Evolutionary conservation across 2,797 vertebrate species (phyloP), one percentile per base, ranked within the genome.

Genomic region (Pipistrellus nathusii): DNA sequence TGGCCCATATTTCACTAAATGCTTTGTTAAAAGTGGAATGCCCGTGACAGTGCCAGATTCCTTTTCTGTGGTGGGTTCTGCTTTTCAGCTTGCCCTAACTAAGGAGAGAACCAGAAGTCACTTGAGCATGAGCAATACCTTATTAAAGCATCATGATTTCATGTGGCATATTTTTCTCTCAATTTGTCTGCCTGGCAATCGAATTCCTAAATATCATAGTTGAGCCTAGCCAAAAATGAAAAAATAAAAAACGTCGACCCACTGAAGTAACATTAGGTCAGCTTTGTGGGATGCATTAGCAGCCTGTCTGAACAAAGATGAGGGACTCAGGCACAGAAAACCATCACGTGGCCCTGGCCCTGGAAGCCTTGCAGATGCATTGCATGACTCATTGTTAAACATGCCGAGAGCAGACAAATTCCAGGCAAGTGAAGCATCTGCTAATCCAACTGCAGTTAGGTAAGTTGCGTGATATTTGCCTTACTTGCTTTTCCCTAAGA

Each of bases 321-420:
- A 87, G 92, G 35, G 30, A 53, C 85, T 95, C 69, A 92, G 91
- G 87, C 78, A 25, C 95, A 97, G 96, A 97, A 97, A 97, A 57
- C 85, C 94, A 89, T 97, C 96, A 94, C 88, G 91, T 97, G 72
- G 96, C 96, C 93, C 87, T 66, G 85, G 87, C 94, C 95, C 94
- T 97, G 91, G 80, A 88, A 81, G 72, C 85, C 85, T 96, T 75
- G 32, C 97, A 98, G 97, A 97, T 20, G 46, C 66, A 21, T 93
- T 94, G 95, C 55, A 75, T 96, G 97, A 97, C 85, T 98, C 97
- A 97, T 97, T 97, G 95, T 97, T 97, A 97, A 98, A 97, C 97
- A 91, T 91, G 88, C 94, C 72, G 77, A 95, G 97, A 97, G 97
- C 90, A 93, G 92, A 96, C 84, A 53, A 38, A 96, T 97, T 97